Percentiles rank a stretch among this genome's conserved stretches.
phyloP scores from a whole-genome alignment of 2,888 invertebrate genomes.

The Ryuthela nishihirai region DNA sequence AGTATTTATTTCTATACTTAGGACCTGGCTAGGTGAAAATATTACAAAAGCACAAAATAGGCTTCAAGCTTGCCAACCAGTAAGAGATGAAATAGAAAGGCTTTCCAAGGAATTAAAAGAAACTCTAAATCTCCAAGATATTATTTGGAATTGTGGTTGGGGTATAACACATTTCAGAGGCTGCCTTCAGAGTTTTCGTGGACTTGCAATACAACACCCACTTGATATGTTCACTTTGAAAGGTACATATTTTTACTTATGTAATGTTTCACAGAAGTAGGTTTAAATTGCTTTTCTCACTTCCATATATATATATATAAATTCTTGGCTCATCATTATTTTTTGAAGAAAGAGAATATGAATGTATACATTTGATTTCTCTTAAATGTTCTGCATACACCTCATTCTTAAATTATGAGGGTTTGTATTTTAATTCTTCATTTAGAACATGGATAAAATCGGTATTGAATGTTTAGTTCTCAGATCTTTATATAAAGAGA shows the following conservation, averaged over 20 bases:
- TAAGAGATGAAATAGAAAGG: conserved; percentile 69
- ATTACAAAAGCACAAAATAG: conserved; percentile 64
- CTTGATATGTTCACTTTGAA: conserved; percentile 63
- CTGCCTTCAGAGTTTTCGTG: conserved; percentile 77
- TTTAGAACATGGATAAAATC: too few relatives aligned
- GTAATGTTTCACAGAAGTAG: background rate
- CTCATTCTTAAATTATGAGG: too few relatives aligned
- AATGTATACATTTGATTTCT: too few relatives aligned
- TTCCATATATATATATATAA: too few relatives aligned
- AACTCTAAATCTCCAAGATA: conserved; percentile 58
- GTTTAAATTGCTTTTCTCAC: too few relatives aligned
- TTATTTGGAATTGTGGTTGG: conserved; percentile 55
- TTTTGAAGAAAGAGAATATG: too few relatives aligned
- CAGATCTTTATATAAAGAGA: too few relatives aligned
- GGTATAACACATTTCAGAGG: conserved; percentile 73
- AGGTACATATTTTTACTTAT: conserved; percentile 43
- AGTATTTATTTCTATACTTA: conserved; percentile 39
- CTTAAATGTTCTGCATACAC: too few relatives aligned
- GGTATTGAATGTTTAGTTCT: too few relatives aligned
- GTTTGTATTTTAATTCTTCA: too few relatives aligned
- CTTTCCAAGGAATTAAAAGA: conserved; percentile 61
- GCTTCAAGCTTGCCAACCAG: conserved; percentile 62
- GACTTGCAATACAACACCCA: conserved; percentile 70
- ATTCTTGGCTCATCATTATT: too few relatives aligned
- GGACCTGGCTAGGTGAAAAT: conserved; percentile 67